These are phyloP conservation scores for Mythimna pallens DNA, from an alignment of 2,888 invertebrate genomes.

Conservation along the genomic window DNA sequence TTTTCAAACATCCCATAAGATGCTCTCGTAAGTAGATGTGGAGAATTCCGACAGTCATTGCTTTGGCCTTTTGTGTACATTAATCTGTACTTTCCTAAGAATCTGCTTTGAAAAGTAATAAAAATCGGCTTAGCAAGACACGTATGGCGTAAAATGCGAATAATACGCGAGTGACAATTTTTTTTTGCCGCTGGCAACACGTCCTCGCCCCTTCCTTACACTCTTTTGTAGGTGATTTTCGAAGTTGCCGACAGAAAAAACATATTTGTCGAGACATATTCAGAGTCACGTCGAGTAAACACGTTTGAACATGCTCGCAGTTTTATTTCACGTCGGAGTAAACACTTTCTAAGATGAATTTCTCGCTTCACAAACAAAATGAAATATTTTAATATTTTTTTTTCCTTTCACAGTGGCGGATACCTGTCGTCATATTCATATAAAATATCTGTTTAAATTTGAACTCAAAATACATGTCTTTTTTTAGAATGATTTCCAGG, in stretches of 20 bases:
- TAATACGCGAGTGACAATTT: conserved; percentile 70
- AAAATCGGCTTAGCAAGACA: conserved; percentile 87
- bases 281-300: conserved; percentile 79
- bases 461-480: conserved; percentile 38
- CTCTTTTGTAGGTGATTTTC: conserved; percentile 68
- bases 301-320: conserved; percentile 81
- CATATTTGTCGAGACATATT: conserved; percentile 75
- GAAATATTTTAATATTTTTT: conserved; percentile 81
- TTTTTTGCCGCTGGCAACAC: conserved; percentile 61
- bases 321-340: conserved; percentile 85
- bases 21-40: conserved; percentile 25
- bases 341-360: conserved; percentile 86
- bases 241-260: conserved; percentile 71
- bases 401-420: conserved; percentile 68
- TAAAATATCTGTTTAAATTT: conserved; percentile 56
- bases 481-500: conserved; percentile 43
- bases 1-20: conserved; percentile 60
- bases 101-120: conserved; percentile 85
- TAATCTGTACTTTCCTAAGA: conserved; percentile 83
- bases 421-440: conserved; percentile 63
- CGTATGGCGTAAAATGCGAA: conserved; percentile 78
- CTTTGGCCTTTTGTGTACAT: conserved; percentile 77
- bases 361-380: conserved; percentile 83
- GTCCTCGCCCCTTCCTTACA: conserved; percentile 59
- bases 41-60: conserved; percentile 73